Evolutionary conservation across 2,797 vertebrate genomes (phyloP).

Genomic region (Apogon hyalosoma): DNA sequence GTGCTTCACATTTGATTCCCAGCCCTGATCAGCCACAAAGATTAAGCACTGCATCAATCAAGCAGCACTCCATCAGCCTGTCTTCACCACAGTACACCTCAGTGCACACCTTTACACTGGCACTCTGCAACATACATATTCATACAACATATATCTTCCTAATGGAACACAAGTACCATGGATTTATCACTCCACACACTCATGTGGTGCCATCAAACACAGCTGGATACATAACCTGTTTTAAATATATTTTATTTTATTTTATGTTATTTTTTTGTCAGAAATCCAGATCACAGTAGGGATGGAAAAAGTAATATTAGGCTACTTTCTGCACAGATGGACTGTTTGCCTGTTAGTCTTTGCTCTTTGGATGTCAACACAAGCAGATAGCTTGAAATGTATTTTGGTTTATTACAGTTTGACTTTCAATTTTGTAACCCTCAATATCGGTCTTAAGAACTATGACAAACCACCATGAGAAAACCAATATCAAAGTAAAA

Average conservation of each 20-base stretch:
- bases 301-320: too few species aligned
- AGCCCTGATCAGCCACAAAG: conserved; percentile 50
- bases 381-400: too few species aligned
- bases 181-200: conserved; percentile 7
- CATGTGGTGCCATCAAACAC: background rate
- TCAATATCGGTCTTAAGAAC: too few species aligned
- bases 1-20: conserved; percentile 31
- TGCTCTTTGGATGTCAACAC: too few species aligned
- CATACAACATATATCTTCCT: conserved; percentile 32
- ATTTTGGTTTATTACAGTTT: too few species aligned
- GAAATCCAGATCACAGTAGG: too few species aligned
- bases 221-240: background rate
- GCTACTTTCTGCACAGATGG: too few species aligned
- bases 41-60: conserved; percentile 54
- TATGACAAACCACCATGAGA: too few species aligned
- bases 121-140: conserved; percentile 22
- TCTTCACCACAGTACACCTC: conserved; percentile 30
- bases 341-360: too few species aligned
- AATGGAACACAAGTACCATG: background rate
- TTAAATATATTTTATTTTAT: background rate
- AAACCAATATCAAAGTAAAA: too few species aligned
- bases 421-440: too few species aligned
- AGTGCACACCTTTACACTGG: background rate
- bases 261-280: too few species aligned
- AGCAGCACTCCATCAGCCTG: conserved; percentile 39